Evolutionary conservation across 2,888 invertebrate species (phyloP).

Genomic region (Harpagoxenus sublaevis): DNA sequence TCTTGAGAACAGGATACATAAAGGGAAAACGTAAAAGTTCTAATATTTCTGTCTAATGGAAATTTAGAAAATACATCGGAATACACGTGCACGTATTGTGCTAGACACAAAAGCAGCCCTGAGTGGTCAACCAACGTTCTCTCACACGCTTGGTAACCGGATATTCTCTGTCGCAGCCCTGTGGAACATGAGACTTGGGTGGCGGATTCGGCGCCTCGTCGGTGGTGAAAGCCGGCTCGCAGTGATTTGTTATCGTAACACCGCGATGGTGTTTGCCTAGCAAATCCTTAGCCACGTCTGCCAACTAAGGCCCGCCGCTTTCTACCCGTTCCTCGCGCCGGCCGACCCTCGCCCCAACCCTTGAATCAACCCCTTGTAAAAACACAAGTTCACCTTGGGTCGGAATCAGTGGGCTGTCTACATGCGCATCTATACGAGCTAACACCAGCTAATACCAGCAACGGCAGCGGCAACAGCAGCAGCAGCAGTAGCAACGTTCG

Average conservation of each 20-base stretch:
- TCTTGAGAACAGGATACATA: neutral
- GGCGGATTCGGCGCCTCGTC: slow-evolving; percentile 49
- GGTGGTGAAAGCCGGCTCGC: slow-evolving; percentile 63
- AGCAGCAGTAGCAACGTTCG: slow-evolving; percentile 1
- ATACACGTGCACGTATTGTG: neutral
- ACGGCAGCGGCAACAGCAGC: slow-evolving; percentile 6
- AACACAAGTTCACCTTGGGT: slow-evolving; percentile 70
- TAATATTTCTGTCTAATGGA: neutral
- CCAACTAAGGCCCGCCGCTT: slow-evolving; percentile 65
- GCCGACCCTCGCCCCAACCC: slow-evolving; percentile 47
- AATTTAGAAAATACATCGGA: slow-evolving; percentile 13
- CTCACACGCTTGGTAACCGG: slow-evolving; percentile 27
- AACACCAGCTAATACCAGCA: slow-evolving; percentile 41
- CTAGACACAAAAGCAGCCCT: slow-evolving; percentile 15
- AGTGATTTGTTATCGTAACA: slow-evolving; percentile 83
- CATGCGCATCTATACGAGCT: slow-evolving; percentile 30
- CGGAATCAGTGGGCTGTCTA: slow-evolving; percentile 57
- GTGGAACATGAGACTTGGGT: slow-evolving; percentile 49
- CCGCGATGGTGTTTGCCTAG: slow-evolving; percentile 82
- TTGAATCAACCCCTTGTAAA: slow-evolving; percentile 75
- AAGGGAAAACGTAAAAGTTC: neutral
- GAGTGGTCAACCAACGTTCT: slow-evolving; percentile 23
- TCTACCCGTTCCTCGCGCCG: slow-evolving; percentile 52
- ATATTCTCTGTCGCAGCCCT: slow-evolving; percentile 39
- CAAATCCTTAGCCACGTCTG: slow-evolving; percentile 80